Conservation (phyloP, 2,797 vertebrate species). For the Pampus argenteus region DNA sequence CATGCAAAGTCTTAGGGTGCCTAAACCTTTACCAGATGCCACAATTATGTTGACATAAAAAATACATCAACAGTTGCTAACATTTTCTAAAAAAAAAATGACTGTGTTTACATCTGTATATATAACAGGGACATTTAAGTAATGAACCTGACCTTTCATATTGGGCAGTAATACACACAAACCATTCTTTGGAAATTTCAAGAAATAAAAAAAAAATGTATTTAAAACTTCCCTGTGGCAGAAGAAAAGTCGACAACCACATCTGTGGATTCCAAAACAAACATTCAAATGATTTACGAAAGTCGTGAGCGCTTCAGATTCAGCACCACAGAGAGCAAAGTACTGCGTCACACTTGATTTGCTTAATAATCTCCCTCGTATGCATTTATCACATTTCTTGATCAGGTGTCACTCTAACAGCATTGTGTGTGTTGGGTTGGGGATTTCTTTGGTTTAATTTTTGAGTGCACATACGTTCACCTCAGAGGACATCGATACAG, state of each 20-base stretch:
- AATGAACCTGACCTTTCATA: neutral
- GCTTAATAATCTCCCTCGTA: neutral
- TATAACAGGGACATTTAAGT: neutral
- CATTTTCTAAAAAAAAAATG: too few relatives aligned
- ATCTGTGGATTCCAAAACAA: neutral
- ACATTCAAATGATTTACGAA: neutral
- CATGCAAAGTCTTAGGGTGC: too few relatives aligned
- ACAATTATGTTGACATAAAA: too few relatives aligned
- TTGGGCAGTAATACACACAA: neutral
- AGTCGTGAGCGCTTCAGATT: neutral
- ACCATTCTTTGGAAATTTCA: neutral
- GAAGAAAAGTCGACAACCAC: neutral
- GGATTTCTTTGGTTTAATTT: conserved; percentile 14
- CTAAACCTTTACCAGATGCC: too few relatives aligned
- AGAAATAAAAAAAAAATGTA: neutral
- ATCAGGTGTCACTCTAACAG: conserved; percentile 1
- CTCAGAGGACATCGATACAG: neutral
- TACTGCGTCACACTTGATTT: neutral
- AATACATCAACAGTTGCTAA: too few relatives aligned
- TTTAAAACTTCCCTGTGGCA: neutral
- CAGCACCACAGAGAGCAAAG: neutral
- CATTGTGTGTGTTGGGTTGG: neutral
- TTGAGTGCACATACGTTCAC: neutral
- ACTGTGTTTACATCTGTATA: neutral
- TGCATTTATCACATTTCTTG: neutral